phyloP scores from a whole-genome alignment of 2,113 vertebrate genomes.

The Ancistrus triradiatus region DNA sequence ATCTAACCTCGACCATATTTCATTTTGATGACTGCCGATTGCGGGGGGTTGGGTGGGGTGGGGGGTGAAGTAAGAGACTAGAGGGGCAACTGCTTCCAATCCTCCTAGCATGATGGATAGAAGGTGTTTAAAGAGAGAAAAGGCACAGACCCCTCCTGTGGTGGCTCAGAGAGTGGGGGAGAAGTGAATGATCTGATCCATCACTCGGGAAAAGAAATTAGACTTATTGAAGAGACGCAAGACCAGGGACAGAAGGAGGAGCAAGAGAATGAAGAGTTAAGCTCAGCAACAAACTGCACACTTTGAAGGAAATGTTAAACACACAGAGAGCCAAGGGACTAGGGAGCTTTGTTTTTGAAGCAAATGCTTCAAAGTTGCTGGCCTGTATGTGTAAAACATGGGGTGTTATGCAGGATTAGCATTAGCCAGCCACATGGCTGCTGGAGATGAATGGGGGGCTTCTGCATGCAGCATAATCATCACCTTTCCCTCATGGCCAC shows the following conservation, averaged over 20 bases:
- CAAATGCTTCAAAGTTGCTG: constrained; percentile 72
- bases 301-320: constrained; percentile 54
- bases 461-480: constrained; percentile 73
- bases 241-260: constrained; percentile 41
- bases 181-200: constrained; percentile 60
- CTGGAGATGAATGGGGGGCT: constrained; percentile 78
- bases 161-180: background rate
- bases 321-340: constrained; percentile 52
- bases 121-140: constrained; percentile 60
- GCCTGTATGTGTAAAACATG: constrained; percentile 55
- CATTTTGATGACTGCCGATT: constrained; percentile 68
- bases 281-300: background rate
- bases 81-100: constrained; percentile 34
- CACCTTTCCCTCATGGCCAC: constrained; percentile 74
- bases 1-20: constrained; percentile 68
- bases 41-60: constrained; percentile 15
- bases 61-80: constrained; percentile 34
- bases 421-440: constrained; percentile 35
- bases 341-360: constrained; percentile 51
- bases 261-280: background rate
- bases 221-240: constrained; percentile 54
- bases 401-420: constrained; percentile 74
- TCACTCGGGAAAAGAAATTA: constrained; percentile 66
- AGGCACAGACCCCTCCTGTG: constrained; percentile 29
- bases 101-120: constrained; percentile 66